Base-by-base conservation (phyloP, 2,888 invertebrate genomes). In the Drosophila fulvimacula region DNA sequence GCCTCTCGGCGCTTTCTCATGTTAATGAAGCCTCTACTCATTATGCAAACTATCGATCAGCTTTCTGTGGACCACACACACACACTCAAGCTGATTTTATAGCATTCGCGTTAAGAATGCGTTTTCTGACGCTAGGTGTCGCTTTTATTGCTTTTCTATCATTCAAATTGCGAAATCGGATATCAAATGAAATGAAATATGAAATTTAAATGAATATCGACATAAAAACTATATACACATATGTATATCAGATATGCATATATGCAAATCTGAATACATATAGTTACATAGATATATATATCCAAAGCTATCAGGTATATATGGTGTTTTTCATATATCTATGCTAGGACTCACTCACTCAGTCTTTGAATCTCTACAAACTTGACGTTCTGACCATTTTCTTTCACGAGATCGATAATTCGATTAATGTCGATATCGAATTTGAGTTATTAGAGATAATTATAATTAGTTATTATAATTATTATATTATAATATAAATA, bases 41-140 rank as follows among this genome's bases (percentile, higher is more conserved):
- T 73, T 78, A 78, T 76, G 76, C 78, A 76, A 76, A 77, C 69
- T 63, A 46, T 59, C 56, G 49, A 62, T 42, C 41, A 59, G 15
- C 49, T 44, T 39, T 55, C 44, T 42, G 44, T 65, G 65, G 55
- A 64, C 52, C 59, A 36, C 49, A 72, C 60, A 48, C 38, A 46
- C 2, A 27, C 17, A 13, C 27, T 5, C 11, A 1, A 11, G 17
- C n/a, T 36, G 10, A 7, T 46, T 44, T 36, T 44, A 44, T 44
- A 11, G n/a, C 34, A 3, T 0, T 9, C 1, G 3, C 3, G 13
- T n/a, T 24, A 17, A 46, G 46, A 46, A 46, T 57, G 17, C 19
- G 27, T 6, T 30, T 46, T 46, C 46, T 24, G 42, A 15, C 57
- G 36, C 10, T 19, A 36, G 36, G 27, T 57, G 57, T 57, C 36